A percentile compares a stretch with the other conserved stretches of the same genome.
phyloP scores from a whole-genome alignment of 2,797 vertebrate genomes.

The Sebastes nivosus region DNA sequence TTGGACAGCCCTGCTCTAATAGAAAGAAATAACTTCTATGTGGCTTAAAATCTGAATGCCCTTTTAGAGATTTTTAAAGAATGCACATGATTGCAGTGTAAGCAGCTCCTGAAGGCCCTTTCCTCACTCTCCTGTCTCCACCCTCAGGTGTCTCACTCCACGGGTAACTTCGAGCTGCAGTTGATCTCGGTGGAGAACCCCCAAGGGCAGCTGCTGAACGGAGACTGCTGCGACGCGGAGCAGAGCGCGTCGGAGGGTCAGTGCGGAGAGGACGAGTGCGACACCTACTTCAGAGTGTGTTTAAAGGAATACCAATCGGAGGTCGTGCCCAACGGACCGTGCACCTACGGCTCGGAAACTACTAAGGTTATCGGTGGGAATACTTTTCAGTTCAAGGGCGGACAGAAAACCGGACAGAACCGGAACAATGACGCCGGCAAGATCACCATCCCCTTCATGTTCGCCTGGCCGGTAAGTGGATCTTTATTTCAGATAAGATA shows the following conservation, averaged over 20 bases:
- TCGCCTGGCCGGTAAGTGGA: conserved; percentile 94
- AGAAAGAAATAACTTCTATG: neutral
- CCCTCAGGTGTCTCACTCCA: conserved; percentile 88
- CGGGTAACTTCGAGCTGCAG: conserved; percentile 96
- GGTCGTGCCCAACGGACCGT: conserved; percentile 85
- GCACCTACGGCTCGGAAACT: conserved; percentile 91
- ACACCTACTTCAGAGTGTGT: conserved; percentile 92
- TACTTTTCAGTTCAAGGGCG: conserved; percentile 88
- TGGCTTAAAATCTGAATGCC: neutral
- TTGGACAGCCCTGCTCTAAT: no score
- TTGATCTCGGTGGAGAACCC: conserved; percentile 90
- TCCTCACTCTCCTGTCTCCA: conserved; percentile 16
- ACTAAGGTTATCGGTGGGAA: conserved; percentile 93
- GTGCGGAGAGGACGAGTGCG: conserved; percentile 90
- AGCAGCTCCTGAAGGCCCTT: rapidly evolving
- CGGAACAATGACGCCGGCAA: conserved; percentile 83
- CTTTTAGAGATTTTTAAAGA: no score
- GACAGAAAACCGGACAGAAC: conserved; percentile 76
- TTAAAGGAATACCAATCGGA: conserved; percentile 95
- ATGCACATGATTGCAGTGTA: neutral
- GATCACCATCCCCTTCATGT: conserved; percentile 92
- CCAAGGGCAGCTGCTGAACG: conserved; percentile 88
- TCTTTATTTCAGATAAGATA: no score
- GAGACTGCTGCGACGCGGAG: conserved; percentile 91
- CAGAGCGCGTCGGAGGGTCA: conserved; percentile 72